Evolutionary conservation across 2,113 vertebrate species (phyloP).

Genomic region (Laticauda colubrina): DNA sequence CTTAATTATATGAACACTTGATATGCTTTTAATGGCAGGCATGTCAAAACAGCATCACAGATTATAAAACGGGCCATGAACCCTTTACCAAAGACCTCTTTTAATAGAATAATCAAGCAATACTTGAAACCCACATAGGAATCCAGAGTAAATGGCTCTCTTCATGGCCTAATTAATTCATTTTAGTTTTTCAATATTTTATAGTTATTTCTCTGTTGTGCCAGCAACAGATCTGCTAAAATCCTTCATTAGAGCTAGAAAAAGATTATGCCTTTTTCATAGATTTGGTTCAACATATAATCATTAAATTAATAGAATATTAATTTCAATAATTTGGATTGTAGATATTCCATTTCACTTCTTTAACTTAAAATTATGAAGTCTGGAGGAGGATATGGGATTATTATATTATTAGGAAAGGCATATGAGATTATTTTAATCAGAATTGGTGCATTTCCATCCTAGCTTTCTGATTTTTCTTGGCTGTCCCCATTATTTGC

Average conservation of each 20-base stretch:
- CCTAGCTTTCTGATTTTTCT: neutral
- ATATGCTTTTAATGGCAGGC: neutral
- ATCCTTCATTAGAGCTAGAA: neutral
- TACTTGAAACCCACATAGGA: neutral
- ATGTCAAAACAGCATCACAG: neutral
- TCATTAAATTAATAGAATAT: neutral
- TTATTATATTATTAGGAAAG: neutral
- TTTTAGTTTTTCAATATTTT: neutral
- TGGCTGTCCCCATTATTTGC: slow-evolving; percentile 12
- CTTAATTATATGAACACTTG: neutral
- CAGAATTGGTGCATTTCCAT: slow-evolving; percentile 20
- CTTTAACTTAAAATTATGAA: slow-evolving; percentile 5
- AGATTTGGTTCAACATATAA: neutral
- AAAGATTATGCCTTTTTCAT: neutral
- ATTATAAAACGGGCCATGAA: neutral
- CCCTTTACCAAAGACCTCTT: neutral
- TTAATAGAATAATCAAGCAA: neutral
- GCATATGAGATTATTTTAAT: slow-evolving; percentile 11
- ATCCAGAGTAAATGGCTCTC: neutral
- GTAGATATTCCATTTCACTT: neutral
- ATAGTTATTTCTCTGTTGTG: slow-evolving; percentile 4
- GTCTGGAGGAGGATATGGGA: neutral
- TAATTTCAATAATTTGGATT: neutral
- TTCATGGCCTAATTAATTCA: neutral
- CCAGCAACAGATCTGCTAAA: neutral